Percentiles rank a stretch among this genome's conserved stretches.
Evolutionary conservation across 37 sponge, comb jelly and placozoan species (phyloP).

Genomic region (Diacarnus erythraeanus): DNA sequence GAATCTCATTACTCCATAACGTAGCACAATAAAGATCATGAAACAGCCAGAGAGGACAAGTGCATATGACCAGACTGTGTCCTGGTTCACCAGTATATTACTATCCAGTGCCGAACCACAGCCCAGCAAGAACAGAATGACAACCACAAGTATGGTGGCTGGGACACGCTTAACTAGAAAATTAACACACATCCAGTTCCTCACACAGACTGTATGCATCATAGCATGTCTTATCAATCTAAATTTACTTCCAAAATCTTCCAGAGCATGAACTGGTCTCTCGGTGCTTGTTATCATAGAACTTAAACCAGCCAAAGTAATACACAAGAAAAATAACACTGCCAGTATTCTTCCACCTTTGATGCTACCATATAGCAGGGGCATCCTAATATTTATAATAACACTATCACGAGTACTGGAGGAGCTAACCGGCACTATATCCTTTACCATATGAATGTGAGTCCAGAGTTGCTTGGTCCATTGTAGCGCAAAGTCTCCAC

Average conservation of each 20-base stretch:
- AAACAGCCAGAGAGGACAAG: conserved; percentile 65
- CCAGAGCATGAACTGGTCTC: conserved; percentile 46
- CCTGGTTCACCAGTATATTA: conserved; percentile 61
- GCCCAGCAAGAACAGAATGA: conserved; percentile 43
- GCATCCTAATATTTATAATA: conserved; percentile 61
- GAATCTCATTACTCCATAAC: conserved; percentile 55
- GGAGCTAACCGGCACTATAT: neutral
- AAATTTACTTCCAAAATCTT: conserved; percentile 72
- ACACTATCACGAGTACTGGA: neutral
- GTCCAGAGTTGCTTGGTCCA: conserved; percentile 83
- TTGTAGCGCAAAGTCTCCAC: conserved; percentile 51
- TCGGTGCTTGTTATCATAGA: conserved; percentile 78
- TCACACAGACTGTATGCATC: too few species aligned
- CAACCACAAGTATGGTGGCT: conserved; percentile 52
- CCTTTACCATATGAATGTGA: conserved; percentile 85
- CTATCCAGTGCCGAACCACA: conserved; percentile 50
- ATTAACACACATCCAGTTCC: too few species aligned
- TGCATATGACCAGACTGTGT: conserved; percentile 79
- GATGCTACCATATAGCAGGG: conserved; percentile 65
- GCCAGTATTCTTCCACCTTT: conserved; percentile 60
- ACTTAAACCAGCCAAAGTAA: conserved; percentile 79
- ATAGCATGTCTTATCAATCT: neutral
- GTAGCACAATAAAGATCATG: conserved; percentile 50
- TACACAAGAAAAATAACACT: conserved; percentile 73
- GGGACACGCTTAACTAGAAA: conserved; percentile 61